phyloP scores from a whole-genome alignment of 2,888 invertebrate genomes.

The Eilema depressum region DNA sequence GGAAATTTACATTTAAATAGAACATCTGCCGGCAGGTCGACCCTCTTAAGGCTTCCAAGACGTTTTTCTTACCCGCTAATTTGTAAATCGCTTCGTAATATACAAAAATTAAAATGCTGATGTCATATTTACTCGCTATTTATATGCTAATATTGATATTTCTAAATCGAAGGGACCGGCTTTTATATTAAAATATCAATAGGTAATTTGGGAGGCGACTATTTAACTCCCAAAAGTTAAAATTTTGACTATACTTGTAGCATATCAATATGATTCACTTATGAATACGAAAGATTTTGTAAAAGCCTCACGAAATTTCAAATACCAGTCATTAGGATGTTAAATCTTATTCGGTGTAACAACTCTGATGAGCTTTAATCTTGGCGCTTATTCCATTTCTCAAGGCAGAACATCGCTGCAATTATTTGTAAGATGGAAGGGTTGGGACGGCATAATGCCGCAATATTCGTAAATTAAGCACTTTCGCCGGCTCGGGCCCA shows the following conservation, averaged over 20 bases:
- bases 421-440: constrained; percentile 84
- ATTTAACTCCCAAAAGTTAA: constrained; percentile 61
- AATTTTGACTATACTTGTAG: constrained; percentile 62
- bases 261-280: constrained; percentile 55
- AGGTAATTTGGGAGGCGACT: constrained; percentile 72
- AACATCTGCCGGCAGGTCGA: constrained; percentile 83
- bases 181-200: constrained; percentile 84
- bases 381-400: constrained; percentile 79
- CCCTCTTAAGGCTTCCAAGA: constrained; percentile 80
- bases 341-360: constrained; percentile 75
- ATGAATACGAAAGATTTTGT: constrained; percentile 33
- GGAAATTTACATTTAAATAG: constrained; percentile 87
- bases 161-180: constrained; percentile 69
- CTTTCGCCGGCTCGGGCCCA: constrained; percentile 69
- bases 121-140: constrained; percentile 85
- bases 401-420: constrained; percentile 79
- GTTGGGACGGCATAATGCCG: constrained; percentile 80
- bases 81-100: constrained; percentile 86
- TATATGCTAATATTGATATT: constrained; percentile 82
- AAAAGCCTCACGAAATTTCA: constrained; percentile 48
- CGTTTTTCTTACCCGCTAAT: constrained; percentile 86
- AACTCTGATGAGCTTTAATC: constrained; percentile 81
- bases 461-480: constrained; percentile 86
- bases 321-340: constrained; percentile 73
- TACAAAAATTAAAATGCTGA: constrained; percentile 87